Evolutionary conservation across 2,797 vertebrate genomes (phyloP), one percentile per base, ranked within the genome.

Genomic region (Microctenopoma stevenorrisi): DNA sequence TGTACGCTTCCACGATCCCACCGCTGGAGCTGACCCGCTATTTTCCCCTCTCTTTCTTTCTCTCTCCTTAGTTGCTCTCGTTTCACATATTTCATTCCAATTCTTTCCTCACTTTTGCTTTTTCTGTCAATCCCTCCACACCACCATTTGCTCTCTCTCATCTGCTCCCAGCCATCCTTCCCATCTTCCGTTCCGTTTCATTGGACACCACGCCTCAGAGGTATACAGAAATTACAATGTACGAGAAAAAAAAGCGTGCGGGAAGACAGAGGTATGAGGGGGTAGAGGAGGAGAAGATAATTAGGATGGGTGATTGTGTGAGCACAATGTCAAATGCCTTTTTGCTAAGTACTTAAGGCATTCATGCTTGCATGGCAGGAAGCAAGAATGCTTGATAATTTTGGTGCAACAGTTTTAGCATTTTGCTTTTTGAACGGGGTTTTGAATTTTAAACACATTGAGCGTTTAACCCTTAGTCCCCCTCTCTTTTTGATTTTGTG

Each of bases 31-130:
- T 81, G 84, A 84, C 78, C 87, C 53, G 72, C 79, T 82, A 82
- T 74, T 79, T 42, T 12, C 4, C 43, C 33, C 44, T 15, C 44
- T n/a, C 38, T 55, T 50, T 35, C 49, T 43, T 30, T 52, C 72
- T 43, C 72, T 48, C 63, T 70, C 40, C 43, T 81, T 86, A 82
- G 81, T 89, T 85, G 80, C 83, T 55, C 69, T 77, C 65, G 50
- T 85, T 86, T 72, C 86, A 83, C 79, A 68, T 82, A 54, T 79
- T 87, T 85, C 72, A 79, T 79, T 90, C 55, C 64, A 77, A 78
- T 33, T 87, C 84, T 84, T 70, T 73, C 74, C 76, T 66, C 62
- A 51, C 65, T 69, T 77, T 73, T 68, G 47, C 73, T 79, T 76
- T 54, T 51, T 53, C 48, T 60, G 64, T 54, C 8, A 13, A 74